Conservation (phyloP, 2,888 invertebrate genomes). For the Agrochola lychnidis region DNA sequence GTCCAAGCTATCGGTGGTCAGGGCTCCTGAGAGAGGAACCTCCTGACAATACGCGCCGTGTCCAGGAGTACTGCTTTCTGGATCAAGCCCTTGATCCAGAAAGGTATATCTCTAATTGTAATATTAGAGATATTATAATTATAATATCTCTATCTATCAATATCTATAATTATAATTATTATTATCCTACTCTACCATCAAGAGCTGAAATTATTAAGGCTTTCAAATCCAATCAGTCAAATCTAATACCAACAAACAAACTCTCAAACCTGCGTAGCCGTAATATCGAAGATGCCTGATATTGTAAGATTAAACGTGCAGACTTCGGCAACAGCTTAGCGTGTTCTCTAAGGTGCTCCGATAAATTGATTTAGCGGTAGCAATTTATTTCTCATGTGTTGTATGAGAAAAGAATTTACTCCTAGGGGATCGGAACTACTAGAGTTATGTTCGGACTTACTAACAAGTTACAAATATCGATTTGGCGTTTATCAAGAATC, state of each 20-base stretch:
- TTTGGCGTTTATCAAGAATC: not conserved
- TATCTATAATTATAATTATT: no score
- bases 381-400: slow-evolving; percentile 39
- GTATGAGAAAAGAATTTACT: slow-evolving; percentile 24
- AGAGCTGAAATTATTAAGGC: not conserved
- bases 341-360: slow-evolving; percentile 33
- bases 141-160: no score
- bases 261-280: not conserved
- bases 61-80: no score
- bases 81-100: no score
- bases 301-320: slow-evolving; percentile 25
- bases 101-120: no score
- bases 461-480: slow-evolving; percentile 10
- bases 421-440: slow-evolving; percentile 16
- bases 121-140: no score
- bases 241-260: not conserved
- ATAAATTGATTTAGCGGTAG: slow-evolving; percentile 49
- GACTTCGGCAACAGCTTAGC: slow-evolving; percentile 42
- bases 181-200: no score
- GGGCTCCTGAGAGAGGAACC: no score
- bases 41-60: no score
- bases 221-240: slow-evolving; percentile 5
- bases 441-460: slow-evolving; percentile 7
- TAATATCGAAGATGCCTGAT: slow-evolving; percentile 17
- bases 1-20: no score